A percentile compares a stretch with the other conserved stretches of the same genome.
Evolutionary conservation across 2,113 vertebrate genomes (phyloP).

Genomic region (Acanthochromis polyacanthus): DNA sequence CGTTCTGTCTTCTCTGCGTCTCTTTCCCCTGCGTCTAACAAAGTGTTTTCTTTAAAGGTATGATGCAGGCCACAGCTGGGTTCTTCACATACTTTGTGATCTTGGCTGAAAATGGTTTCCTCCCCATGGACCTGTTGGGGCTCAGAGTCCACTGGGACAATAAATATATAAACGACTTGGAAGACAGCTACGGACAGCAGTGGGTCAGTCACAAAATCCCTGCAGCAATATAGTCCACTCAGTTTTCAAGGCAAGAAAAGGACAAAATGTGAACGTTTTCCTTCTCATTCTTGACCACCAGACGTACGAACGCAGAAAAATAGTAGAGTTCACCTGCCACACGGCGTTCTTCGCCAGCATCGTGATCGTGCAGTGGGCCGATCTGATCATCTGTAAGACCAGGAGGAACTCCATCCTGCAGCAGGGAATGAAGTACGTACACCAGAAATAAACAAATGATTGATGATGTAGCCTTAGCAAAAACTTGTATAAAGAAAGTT

Average conservation of each 20-base stretch:
- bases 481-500: no score
- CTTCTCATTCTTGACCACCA: conserved; percentile 47
- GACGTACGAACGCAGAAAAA: conserved; percentile 95
- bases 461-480: no score
- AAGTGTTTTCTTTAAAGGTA: conserved; percentile 74
- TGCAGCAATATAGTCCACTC: not conserved
- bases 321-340: conserved; percentile 95
- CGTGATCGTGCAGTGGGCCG: conserved; percentile 93
- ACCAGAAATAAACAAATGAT: not conserved
- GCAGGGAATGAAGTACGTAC: conserved; percentile 93
- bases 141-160: conserved; percentile 92
- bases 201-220: conserved; percentile 86
- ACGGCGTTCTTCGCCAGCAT: conserved; percentile 94
- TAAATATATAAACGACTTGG: conserved; percentile 89
- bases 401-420: conserved; percentile 93
- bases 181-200: conserved; percentile 91
- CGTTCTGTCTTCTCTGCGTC: not conserved
- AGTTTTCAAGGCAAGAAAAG: not conserved
- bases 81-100: conserved; percentile 98
- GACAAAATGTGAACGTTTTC: not conserved
- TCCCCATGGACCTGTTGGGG: conserved; percentile 89
- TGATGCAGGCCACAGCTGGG: conserved; percentile 95
- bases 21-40: not conserved
- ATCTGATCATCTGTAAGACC: conserved; percentile 96
- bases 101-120: conserved; percentile 95